Conservation (phyloP, 2,113 vertebrate genomes). For the Callocephalon fimbriatum region DNA sequence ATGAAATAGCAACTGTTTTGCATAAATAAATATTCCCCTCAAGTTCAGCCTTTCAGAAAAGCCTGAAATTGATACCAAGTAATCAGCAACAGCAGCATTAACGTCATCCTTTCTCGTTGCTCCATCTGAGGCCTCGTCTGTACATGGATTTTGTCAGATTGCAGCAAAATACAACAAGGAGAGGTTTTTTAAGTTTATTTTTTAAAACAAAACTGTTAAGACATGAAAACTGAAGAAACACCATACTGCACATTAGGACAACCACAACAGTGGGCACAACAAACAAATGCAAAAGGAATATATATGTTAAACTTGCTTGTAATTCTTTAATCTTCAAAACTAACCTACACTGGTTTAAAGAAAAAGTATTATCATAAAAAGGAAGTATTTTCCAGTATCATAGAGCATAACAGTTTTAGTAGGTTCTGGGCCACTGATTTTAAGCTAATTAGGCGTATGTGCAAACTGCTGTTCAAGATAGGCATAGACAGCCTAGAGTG, state of each 20-base stretch:
- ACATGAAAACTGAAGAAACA: neutral
- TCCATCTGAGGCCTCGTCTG: neutral
- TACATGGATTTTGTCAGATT: neutral
- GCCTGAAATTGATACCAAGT: neutral
- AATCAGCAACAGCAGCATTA: neutral
- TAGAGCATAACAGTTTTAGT: neutral
- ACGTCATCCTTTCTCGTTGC: neutral
- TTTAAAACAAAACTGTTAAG: neutral
- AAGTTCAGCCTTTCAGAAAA: neutral
- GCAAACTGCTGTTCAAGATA: neutral
- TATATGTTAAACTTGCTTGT: neutral
- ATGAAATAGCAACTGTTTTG: neutral
- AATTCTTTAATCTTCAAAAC: neutral
- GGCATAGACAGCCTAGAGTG: fast-evolving
- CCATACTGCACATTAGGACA: neutral
- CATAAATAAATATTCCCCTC: neutral
- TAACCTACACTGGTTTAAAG: neutral
- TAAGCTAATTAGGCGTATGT: neutral
- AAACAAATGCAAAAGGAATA: neutral
- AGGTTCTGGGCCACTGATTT: neutral
- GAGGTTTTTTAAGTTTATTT: neutral
- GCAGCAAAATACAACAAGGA: neutral
- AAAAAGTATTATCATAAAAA: neutral
- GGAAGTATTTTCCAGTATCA: neutral
- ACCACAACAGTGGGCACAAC: neutral